Conservation (phyloP, 2,888 invertebrate species). For the Apamea monoglypha region DNA sequence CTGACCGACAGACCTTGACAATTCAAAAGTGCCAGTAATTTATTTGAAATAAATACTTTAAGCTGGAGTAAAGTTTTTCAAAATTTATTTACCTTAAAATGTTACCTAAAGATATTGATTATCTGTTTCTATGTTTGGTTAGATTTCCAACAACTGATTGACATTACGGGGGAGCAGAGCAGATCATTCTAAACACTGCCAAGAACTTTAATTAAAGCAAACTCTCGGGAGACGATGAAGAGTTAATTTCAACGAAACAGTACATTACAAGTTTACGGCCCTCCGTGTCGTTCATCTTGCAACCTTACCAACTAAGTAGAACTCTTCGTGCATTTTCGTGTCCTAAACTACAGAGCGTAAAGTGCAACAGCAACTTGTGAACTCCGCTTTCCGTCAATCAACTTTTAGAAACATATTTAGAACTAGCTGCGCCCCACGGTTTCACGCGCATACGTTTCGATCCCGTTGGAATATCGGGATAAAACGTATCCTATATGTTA, state of each 20-base stretch:
- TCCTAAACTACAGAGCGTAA: constrained; percentile 21
- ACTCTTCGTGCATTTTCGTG: constrained; percentile 32
- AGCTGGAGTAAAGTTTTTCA: not conserved
- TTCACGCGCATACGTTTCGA: too few species aligned
- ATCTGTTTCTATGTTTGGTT: constrained; percentile 1
- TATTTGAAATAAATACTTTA: not conserved
- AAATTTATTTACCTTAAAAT: not conserved
- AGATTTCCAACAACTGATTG: constrained; percentile 30
- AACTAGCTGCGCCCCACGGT: too few species aligned
- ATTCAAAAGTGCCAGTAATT: not conserved
- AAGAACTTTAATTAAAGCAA: constrained; percentile 41
- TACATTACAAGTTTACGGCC: constrained; percentile 12
- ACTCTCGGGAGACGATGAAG: constrained; percentile 25
- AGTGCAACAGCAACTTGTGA: constrained; percentile 30
- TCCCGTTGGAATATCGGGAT: too few species aligned
- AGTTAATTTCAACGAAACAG: constrained; percentile 34
- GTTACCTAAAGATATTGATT: not conserved
- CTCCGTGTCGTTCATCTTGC: constrained; percentile 6
- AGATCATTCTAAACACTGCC: constrained; percentile 17
- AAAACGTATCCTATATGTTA: too few species aligned
- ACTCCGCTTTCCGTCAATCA: constrained; percentile 39
- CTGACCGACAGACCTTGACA: not conserved
- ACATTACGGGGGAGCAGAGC: constrained; percentile 13
- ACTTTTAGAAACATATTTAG: constrained; percentile 15
- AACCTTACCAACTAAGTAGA: constrained; percentile 16